Evolutionary conservation across 92 coral and sea anemone genomes (phyloP), one percentile per base, ranked within the genome.

Genomic region (Siderastrea siderea): DNA sequence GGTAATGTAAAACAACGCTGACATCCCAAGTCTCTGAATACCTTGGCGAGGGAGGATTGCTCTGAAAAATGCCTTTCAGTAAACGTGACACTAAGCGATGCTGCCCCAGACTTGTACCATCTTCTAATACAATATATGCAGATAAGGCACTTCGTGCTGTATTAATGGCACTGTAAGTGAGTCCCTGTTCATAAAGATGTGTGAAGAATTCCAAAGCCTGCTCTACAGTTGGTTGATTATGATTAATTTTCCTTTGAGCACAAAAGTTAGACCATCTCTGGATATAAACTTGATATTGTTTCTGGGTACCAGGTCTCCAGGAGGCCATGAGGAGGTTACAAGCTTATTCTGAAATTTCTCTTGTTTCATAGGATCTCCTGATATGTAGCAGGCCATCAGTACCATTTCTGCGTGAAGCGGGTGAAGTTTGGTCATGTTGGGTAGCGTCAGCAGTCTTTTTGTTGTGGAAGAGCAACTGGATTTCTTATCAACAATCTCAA

Each of bases 211-310:
- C 87, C 62, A 88, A 48, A 46, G 64, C 86, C 5, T 14, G 16
- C 61, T 11, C 90, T 71, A 83, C 86, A 88, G 78, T 47, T 19
- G 87, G 78, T 38, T 77, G 47, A 88, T 62, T 14, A 60, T 51
- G 58, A 92, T 92, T 77, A 78, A 84, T 72, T 80, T 88, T 50
- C 83, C 90, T 59, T 70, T 81, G 53, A 87, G 89, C 47, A 92
- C 94, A 87, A 84, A 86, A 77, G 63, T 55, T 51, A 6, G 45
- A 61, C 94, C 95, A 91, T 65, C 82, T 63, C 38, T 52, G 79
- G 54, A 91, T 64, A 71, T 82, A 77, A 1, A 59, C 49, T 48
- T 13, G 47, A 38, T 90, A 90, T 64, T 90, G 93, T 38, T 79
- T 85, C 77, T 79, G 77, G 55, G 90, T 85, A 6, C 82, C 66